phyloP scores from a whole-genome alignment of 2,888 invertebrate species.

The Heliconius ethilla region DNA sequence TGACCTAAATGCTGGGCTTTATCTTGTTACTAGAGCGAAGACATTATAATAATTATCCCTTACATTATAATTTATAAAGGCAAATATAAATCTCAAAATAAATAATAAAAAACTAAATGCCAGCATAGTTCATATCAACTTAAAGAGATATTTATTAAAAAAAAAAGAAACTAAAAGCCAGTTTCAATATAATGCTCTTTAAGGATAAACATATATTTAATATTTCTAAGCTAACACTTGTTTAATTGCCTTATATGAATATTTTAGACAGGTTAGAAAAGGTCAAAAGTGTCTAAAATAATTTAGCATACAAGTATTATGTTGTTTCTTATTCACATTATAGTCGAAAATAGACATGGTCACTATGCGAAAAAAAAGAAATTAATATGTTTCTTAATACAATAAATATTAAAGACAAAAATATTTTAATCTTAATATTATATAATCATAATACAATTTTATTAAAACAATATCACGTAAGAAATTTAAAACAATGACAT shows the following conservation, averaged over 20 bases:
- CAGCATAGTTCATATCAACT: neutral
- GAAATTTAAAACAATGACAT: too few species aligned
- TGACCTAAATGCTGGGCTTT: too few species aligned
- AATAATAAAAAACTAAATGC: neutral
- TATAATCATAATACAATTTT: too few species aligned
- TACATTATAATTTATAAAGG: too few species aligned
- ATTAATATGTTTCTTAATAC: neutral
- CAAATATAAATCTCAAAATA: neutral
- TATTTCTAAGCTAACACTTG: conserved; percentile 19
- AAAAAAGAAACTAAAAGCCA: conserved; percentile 6
- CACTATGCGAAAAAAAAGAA: neutral
- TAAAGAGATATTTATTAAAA: neutral
- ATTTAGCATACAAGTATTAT: conserved; percentile 15
- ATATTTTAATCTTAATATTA: too few species aligned
- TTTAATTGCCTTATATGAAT: conserved; percentile 15
- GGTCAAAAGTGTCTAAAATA: conserved; percentile 14
- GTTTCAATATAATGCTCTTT: conserved; percentile 6
- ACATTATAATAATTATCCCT: too few species aligned
- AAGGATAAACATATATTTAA: neutral
- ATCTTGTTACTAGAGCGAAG: too few species aligned
- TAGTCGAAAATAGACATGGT: neutral
- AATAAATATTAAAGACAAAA: neutral
- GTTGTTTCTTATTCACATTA: neutral
- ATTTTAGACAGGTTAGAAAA: conserved; percentile 23
- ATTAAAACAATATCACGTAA: too few species aligned